These are phyloP conservation scores for Clarias macrocephalus DNA, from an alignment of 2,113 vertebrate genomes.

Conservation along the genomic window DNA sequence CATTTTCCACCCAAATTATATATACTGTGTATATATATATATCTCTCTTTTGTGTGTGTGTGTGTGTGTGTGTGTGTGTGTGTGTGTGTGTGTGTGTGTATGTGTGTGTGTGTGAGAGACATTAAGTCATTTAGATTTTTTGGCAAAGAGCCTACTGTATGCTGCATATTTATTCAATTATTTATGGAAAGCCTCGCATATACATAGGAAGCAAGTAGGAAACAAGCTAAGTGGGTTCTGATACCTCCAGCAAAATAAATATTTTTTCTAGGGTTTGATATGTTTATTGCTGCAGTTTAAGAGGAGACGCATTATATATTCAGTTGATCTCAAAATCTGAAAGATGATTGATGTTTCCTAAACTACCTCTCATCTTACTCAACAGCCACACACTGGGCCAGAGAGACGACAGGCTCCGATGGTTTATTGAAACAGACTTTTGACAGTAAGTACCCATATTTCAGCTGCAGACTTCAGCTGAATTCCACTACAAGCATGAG, in stretches of 20 bases:
- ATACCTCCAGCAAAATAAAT: not conserved
- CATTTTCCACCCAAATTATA: too few species aligned
- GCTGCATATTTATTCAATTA: too few species aligned
- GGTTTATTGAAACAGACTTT: constrained; percentile 7
- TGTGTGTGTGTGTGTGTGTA: too few species aligned
- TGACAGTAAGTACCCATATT: constrained; percentile 1
- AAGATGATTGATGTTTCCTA: constrained; percentile 4
- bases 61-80: too few species aligned
- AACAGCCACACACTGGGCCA: not conserved
- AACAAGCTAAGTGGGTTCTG: not conserved
- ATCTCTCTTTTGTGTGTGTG: too few species aligned
- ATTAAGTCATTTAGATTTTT: too few species aligned
- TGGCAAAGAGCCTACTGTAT: too few species aligned
- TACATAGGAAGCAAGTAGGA: not conserved
- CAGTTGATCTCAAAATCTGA: not conserved
- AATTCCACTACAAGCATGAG: not conserved
- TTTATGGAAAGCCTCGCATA: not conserved
- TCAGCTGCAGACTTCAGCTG: not conserved
- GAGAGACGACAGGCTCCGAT: not conserved
- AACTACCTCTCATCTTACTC: not conserved
- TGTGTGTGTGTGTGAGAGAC: too few species aligned
- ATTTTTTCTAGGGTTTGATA: not conserved
- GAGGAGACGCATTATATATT: not conserved
- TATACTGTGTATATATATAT: too few species aligned
- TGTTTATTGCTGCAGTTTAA: not conserved